Percentiles rank a stretch among this genome's conserved stretches.
These are phyloP conservation scores for Agrochola macilenta DNA, from an alignment of 2,888 invertebrate species.

Conservation along the genomic window DNA sequence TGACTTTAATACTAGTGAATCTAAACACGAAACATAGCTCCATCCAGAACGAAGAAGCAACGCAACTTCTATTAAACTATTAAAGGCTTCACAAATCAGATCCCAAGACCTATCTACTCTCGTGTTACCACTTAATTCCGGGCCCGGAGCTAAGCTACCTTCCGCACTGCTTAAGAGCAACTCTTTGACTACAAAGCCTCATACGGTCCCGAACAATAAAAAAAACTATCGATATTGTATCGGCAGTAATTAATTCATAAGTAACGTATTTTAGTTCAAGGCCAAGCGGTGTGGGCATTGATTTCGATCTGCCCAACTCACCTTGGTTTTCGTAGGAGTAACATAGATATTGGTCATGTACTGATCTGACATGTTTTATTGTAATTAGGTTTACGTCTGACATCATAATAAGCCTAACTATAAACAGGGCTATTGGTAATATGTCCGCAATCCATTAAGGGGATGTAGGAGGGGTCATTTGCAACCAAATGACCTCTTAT, in stretches of 20 bases:
- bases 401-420: constrained; percentile 6
- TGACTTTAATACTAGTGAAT: neutral
- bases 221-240: constrained; percentile 53
- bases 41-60: neutral
- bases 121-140: neutral
- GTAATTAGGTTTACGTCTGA: constrained; percentile 14
- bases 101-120: neutral
- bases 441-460: no score
- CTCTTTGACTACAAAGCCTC: constrained; percentile 7
- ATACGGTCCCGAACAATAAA: constrained; percentile 37
- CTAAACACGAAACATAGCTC: neutral
- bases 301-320: constrained; percentile 61
- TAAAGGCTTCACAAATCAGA: neutral
- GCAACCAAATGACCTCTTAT: no score
- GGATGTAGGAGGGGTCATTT: no score
- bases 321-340: constrained; percentile 63
- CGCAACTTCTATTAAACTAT: neutral
- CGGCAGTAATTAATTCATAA: constrained; percentile 61
- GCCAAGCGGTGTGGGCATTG: constrained; percentile 60
- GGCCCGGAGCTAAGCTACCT: neutral
- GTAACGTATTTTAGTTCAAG: constrained; percentile 62
- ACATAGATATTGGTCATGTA: constrained; percentile 51
- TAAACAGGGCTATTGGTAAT: neutral
- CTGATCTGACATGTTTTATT: constrained; percentile 50
- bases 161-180: constrained; percentile 4